A percentile compares a stretch with the other conserved stretches of the same genome.
Evolutionary conservation across 2,797 vertebrate species (phyloP).

Genomic region (Peromyscus eremicus): DNA sequence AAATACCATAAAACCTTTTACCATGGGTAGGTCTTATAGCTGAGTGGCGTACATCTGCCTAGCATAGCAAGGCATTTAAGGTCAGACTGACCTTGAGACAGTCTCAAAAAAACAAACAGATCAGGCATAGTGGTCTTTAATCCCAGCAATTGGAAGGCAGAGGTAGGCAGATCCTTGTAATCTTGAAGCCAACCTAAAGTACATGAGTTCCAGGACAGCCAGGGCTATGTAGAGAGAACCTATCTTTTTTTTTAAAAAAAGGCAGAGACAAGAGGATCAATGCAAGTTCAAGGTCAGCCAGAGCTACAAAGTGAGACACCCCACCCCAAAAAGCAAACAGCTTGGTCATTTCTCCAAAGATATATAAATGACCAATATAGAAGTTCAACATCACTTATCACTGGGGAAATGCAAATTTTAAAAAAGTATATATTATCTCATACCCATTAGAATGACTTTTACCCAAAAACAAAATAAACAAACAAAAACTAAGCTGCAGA

Average conservation of each 20-base stretch:
- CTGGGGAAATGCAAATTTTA: background rate
- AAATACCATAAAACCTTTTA: conserved; percentile 15
- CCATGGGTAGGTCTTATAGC: background rate
- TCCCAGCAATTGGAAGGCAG: background rate
- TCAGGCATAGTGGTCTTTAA: background rate
- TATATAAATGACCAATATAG: background rate
- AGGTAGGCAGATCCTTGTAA: background rate
- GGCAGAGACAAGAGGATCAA: background rate
- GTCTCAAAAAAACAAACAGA: background rate
- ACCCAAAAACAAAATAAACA: background rate
- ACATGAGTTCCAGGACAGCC: background rate
- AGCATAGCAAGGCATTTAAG: background rate
- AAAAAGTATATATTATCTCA: background rate
- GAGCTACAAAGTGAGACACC: background rate
- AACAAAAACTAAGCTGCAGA: background rate
- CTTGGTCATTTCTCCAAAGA: background rate
- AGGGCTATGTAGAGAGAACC: background rate
- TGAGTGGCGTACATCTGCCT: background rate
- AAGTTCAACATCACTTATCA: background rate
- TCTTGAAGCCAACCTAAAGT: background rate
- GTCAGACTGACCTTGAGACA: background rate
- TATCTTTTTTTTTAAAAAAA: no score
- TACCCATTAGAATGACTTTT: background rate
- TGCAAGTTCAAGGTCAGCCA: background rate
- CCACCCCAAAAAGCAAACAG: background rate